phyloP scores from a whole-genome alignment of 2,888 invertebrate species.

The Listrodromus nycthemerus region DNA sequence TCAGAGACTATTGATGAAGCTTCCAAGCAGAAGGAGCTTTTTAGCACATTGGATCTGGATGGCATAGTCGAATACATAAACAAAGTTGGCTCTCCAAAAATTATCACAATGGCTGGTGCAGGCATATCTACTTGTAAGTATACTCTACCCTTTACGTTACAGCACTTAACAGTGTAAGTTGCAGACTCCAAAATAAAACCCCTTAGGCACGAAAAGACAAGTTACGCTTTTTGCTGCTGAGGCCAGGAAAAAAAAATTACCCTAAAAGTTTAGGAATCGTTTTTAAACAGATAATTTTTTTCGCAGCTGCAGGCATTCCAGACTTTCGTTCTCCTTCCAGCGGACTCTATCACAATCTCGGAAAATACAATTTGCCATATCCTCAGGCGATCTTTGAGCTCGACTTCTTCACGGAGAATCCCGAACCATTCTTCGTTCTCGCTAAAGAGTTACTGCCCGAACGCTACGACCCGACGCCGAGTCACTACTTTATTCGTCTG shows the following conservation, averaged over 20 bases:
- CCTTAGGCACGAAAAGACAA: too few relatives aligned
- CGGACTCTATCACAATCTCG: constrained; percentile 95
- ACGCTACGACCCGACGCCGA: constrained; percentile 93
- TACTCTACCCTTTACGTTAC: constrained; percentile 29
- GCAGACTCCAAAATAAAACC: too few relatives aligned
- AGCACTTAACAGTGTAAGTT: too few relatives aligned
- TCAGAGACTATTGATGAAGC: constrained; percentile 77
- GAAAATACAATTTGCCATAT: constrained; percentile 95
- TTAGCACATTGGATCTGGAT: constrained; percentile 90
- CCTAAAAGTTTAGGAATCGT: neutral
- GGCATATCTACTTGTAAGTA: constrained; percentile 97
- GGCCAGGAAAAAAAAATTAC: too few relatives aligned
- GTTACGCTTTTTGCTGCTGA: too few relatives aligned
- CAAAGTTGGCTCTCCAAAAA: constrained; percentile 91
- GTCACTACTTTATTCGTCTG: constrained; percentile 95
- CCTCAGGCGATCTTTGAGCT: constrained; percentile 97
- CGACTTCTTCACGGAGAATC: constrained; percentile 94
- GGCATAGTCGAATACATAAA: constrained; percentile 93
- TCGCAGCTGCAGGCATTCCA: constrained; percentile 96
- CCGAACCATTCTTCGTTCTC: constrained; percentile 96
- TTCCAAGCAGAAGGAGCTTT: constrained; percentile 84
- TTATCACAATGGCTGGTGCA: constrained; percentile 97
- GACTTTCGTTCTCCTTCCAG: constrained; percentile 97
- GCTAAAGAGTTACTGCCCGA: constrained; percentile 96
- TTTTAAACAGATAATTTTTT: neutral